Base-by-base conservation (phyloP, 2,797 vertebrate species). In the Margarornis squamiger region DNA sequence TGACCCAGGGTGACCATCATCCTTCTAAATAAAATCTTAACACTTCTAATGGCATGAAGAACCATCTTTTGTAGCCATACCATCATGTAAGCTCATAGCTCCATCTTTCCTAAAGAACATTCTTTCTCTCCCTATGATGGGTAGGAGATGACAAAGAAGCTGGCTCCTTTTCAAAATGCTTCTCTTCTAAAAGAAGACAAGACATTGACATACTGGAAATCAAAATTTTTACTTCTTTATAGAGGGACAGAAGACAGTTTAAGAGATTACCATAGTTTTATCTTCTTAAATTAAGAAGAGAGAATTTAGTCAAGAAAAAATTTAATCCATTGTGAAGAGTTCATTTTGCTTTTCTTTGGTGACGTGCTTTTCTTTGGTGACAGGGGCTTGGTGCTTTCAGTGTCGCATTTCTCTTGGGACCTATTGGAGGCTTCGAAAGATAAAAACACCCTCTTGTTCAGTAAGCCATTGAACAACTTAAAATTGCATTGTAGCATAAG, bases 311-410 rank as follows among this genome's bases (percentile, higher is more conserved):
- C 19, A 67, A 41, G 57, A 71, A 93, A 95, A 96, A 49, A 49
- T 9, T 41, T 68, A 92, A 96, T 85, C 65, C 76, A 83, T 93
- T 95, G 68, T 92, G 83, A 93, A 57, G 66, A 83, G 73, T 75
- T 95, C 57, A 81, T 96, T 97, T 97, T 86, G 26, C 72, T 88
- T 94, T 94, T 84, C 54, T 24, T 68, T 79, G 65, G 55, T 86
- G 61, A 93, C 70, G 62, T 85, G 59, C 39, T 48, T 75, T 55
- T 82, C 78, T 89, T 83, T 72, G 80, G 81, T 77, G 88, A 74
- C 49, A 83, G 54, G 61, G 68, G 12, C 61, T 91, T 95, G 16
- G 0, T 70, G 48, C 67, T 90, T 85, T 65, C 79, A 52, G 83
- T 63, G 24, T 58, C 73, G 93, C 21, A 1, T 87, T 82, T 92